Base-by-base conservation (phyloP, 2,888 invertebrate species). In the Palloptera scutellata region DNA sequence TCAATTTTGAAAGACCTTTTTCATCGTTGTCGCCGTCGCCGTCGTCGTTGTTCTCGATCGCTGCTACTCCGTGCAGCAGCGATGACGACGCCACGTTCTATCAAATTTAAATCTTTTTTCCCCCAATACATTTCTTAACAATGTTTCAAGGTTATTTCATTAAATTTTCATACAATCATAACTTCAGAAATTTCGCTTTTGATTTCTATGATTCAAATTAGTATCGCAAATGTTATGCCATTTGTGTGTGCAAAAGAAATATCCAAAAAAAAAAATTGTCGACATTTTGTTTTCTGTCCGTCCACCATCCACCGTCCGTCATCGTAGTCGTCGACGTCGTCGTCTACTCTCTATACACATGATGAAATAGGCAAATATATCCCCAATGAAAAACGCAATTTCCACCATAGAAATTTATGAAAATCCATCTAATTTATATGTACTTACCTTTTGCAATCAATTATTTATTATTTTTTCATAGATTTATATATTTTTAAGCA, bases 231-330 rank as follows among this genome's bases (percentile, higher is more conserved):
- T 30, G 2, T 30, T 30, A 30, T 30, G 30, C 30, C 30, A 30
- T 30, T 30, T 30, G 6, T 4, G 30, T 30, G 30, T 30, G 30
- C 30, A 30, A 30, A 30, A 30, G 30, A 48, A 48, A 48, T 48
- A 15, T 13, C 48, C 12, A 48, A 48, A n/a, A 12, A 52, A 15
- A 52, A 12, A 52, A 15, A 53, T 5, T 53, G 53, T n/a, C 15
- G 53, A 53, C 53, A 53, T 53, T 53, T 53, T 53, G 53, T 53
- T 53, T 53, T 53, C 53, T 17, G 19, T 19, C 19, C 53, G 19
- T 53, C 15, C 15, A 15, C 8, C 48, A 12, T 48, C 8, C 48
- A n/a, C 48, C 13, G 48, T 48, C 12, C 53, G 53, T 17, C 53
- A 5, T 48, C 48, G 48, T 48, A 48, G 48, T 48, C 48, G 48